These are phyloP conservation scores for Caenorhabditis sp. DNA, from an alignment of 2,888 invertebrate species.

Conservation along the genomic window DNA sequence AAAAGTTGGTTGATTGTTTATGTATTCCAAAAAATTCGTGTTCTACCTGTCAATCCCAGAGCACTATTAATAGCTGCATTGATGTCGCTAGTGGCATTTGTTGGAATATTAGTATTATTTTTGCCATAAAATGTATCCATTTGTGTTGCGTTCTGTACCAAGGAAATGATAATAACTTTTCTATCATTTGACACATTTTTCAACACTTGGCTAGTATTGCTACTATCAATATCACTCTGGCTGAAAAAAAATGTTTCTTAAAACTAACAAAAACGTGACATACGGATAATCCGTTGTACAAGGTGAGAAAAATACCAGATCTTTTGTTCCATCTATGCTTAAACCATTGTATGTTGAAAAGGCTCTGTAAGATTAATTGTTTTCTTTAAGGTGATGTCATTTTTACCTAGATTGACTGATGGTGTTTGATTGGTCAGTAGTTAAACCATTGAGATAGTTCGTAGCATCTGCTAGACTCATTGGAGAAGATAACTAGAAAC, in stretches of 20 bases:
- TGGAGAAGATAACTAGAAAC: background rate
- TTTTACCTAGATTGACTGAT: slow-evolving; percentile 1
- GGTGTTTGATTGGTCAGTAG: background rate
- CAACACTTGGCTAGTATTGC: background rate
- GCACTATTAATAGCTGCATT: background rate
- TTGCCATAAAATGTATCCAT: slow-evolving; percentile 3
- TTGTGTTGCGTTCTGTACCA: background rate
- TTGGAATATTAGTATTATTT: background rate
- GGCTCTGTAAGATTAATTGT: slow-evolving; percentile 4
- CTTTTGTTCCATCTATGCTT: background rate
- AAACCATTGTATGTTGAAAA: background rate
- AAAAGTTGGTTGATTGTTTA: background rate
- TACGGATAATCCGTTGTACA: background rate
- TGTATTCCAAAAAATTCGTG: background rate
- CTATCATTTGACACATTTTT: background rate
- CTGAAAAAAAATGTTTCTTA: too few relatives aligned
- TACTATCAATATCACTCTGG: background rate
- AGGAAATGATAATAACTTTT: slow-evolving; percentile 4
- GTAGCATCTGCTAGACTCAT: background rate
- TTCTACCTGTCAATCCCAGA: background rate
- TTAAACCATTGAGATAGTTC: background rate
- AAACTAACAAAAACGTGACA: background rate
- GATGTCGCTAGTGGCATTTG: background rate
- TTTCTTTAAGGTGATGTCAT: background rate
- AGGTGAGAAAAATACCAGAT: slow-evolving; percentile 8